Base-by-base conservation (phyloP, 2,888 invertebrate genomes). In the Mesorhabditis spiculigera region DNA sequence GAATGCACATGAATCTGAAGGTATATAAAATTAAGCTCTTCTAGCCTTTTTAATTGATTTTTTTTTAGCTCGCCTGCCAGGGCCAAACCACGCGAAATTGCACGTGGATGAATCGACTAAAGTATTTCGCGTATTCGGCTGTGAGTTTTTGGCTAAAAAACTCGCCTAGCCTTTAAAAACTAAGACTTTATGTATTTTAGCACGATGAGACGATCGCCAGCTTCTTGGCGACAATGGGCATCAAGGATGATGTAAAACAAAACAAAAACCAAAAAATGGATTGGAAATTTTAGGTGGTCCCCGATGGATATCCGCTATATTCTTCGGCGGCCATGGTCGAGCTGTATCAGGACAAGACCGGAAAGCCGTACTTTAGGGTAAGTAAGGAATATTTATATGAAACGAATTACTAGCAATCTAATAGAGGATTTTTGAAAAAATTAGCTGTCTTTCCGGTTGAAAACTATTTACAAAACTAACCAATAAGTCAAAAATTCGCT, bases 171-270 rank as follows among this genome's bases (percentile, higher is more conserved):
- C n/a, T 16, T 13, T n/a, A 13, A 63, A 16, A 10, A 43, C 43
- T 45, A 45, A 3, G 10, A 66, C 6, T 16, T 13, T 45, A 43
- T 50, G 13, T 13, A 2, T 69, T 75, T 13, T 71, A 80, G 80
- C 80, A 80, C 71, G 80, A 80, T 71, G 76, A 77, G 8, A 77
- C 80, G 4, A 69, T 80, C 65, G 75, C 75, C 70, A 76, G 78
- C 63, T 75, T 75, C 68, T 75, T 80, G 67, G 74, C 78, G 3
- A 72, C 73, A 41, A 73, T 80, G 8, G 75, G 75, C 28, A 71
- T 76, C 43, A 72, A 75, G 65, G 62, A 72, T 5, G 70, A 71
- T 10, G 75, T 70, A 5, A 50, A 50, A 50, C 10, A 50, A 50
- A 50, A n/a, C 8, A n/a, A 50, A n/a, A 10, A 50, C 58, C 8